phyloP scores from a whole-genome alignment of 1,140 invertebrate genomes.

The Macrostomum lignano region DNA sequence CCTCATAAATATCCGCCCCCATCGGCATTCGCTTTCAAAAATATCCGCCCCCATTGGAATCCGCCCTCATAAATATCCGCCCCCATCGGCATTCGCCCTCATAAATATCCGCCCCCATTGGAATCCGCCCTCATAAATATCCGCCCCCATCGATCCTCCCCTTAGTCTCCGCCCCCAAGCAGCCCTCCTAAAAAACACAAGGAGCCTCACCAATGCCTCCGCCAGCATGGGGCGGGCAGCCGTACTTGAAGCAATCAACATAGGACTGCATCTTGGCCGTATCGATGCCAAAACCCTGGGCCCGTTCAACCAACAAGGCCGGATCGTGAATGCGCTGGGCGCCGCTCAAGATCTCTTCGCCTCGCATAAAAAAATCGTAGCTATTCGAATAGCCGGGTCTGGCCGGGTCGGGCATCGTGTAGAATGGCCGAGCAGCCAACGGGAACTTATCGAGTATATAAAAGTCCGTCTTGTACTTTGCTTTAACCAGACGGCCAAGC shows the following conservation, averaged over 20 bases:
- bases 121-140: no score
- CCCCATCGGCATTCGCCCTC: no score
- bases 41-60: no score
- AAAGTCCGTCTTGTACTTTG: slow-evolving; percentile 90
- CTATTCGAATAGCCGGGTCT: slow-evolving; percentile 55
- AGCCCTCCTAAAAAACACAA: no score
- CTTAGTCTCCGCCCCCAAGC: no score
- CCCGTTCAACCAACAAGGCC: slow-evolving; percentile 53
- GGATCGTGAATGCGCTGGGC: slow-evolving; percentile 88
- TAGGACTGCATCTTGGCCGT: slow-evolving; percentile 68
- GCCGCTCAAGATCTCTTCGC: slow-evolving; percentile 88
- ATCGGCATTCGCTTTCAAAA: no score
- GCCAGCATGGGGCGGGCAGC: slow-evolving; percentile 83
- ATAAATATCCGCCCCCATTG: no score
- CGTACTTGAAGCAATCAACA: slow-evolving; percentile 81
- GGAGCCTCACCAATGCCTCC: slow-evolving; percentile 73
- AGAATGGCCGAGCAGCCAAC: slow-evolving; percentile 77
- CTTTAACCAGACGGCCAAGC: slow-evolving; percentile 62
- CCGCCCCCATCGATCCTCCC: no score
- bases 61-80: no score
- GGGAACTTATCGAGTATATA: slow-evolving; percentile 96
- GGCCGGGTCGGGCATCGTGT: slow-evolving; percentile 87
- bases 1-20: no score
- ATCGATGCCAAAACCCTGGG: slow-evolving; percentile 63
- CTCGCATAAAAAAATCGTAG: slow-evolving; percentile 98